Evolutionary conservation across 2,888 invertebrate genomes (phyloP), one percentile per base, ranked within the genome.

Genomic region (Amphipoea oculea): DNA sequence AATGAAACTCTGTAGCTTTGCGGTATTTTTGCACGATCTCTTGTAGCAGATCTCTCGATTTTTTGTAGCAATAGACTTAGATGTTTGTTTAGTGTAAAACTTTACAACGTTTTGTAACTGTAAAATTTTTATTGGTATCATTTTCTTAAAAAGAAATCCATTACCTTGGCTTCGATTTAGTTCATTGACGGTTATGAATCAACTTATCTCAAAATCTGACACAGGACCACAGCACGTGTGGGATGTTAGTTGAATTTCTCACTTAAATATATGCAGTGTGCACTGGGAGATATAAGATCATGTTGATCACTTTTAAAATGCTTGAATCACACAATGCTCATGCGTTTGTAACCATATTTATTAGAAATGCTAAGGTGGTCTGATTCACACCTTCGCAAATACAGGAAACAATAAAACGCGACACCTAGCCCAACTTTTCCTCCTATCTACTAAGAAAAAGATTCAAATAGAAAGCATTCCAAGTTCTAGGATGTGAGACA

Each of bases 401-500:
- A 20, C 51, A 86, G 86, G 83, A 85, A 83, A 70, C 86, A 85
- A 85, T 85, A 85, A 86, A 85, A 67, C 29, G 29, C 62, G 12
- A 73, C 66, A 68, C 69, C 69, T 75, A 71, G 65, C 66, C 67
- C 20, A 73, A 85, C 54, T 84, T 88, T 87, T 89, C 87, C 88
- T 89, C 74, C 45, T 83, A 79, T 78, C 74, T 86, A 80, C 69
- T 86, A 40, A 86, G 89, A 89, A 89, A 82, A 85, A 88, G 76
- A 88, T 87, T 86, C 82, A 88, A 87, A 88, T 87, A 88, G 84
- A 85, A 85, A 89, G 76, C 83, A 78, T 90, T 91, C 92, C 60
- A 23, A 75, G 91, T 94, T 92, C 92, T 94, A 92, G 92, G 94
- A 95, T 94, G 90, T 89, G 82, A 93, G 91, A 96, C 96, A 96